A percentile compares a stretch with the other conserved stretches of the same genome.
phyloP scores from a whole-genome alignment of 2,888 invertebrate species.

The Idaea aversata region DNA sequence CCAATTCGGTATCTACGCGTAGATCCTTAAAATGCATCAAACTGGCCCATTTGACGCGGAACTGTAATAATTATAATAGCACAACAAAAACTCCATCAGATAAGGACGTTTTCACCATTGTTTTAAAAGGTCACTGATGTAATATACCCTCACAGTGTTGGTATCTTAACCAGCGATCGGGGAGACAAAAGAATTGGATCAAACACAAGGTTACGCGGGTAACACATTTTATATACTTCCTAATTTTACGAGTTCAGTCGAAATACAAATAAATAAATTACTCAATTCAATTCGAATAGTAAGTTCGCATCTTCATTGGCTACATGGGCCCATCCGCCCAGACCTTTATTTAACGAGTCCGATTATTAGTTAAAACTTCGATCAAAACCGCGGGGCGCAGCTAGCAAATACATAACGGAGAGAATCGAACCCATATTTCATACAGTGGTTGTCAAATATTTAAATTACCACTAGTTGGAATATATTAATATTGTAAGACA shows the following conservation, averaged over 20 bases:
- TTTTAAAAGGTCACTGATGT: conserved; percentile 29
- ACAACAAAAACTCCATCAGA: background rate
- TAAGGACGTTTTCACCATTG: conserved; percentile 21
- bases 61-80: background rate
- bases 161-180: conserved; percentile 13
- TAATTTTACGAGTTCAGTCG: background rate
- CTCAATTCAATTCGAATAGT: too few relatives aligned
- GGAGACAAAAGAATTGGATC: conserved; percentile 28
- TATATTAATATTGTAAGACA: too few relatives aligned
- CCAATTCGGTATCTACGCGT: too few relatives aligned
- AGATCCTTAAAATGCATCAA: background rate
- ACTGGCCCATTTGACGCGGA: background rate
- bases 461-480: too few relatives aligned
- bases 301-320: too few relatives aligned
- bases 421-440: too few relatives aligned
- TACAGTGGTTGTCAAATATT: too few relatives aligned
- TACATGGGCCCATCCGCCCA: too few relatives aligned
- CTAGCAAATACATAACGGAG: too few relatives aligned
- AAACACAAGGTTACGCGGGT: conserved; percentile 24
- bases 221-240: conserved; percentile 1
- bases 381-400: too few relatives aligned
- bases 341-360: too few relatives aligned
- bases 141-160: conserved; percentile 25
- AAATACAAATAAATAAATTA: background rate
- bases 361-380: too few relatives aligned